Evolutionary conservation across 2,113 vertebrate species (phyloP).

Genomic region (Lynx canadensis): DNA sequence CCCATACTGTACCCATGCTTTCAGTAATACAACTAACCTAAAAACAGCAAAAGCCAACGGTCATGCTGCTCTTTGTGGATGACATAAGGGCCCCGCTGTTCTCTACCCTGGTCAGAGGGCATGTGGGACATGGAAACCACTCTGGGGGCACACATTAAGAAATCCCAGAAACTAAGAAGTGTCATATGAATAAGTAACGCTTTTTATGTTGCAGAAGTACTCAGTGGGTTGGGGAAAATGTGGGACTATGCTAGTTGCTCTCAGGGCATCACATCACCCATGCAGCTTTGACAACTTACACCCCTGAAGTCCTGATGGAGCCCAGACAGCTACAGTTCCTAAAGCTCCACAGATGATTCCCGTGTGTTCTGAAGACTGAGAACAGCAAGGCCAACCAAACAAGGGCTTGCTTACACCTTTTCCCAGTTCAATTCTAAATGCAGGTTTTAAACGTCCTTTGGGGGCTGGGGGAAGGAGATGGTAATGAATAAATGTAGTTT

Average conservation of each 20-base stretch:
- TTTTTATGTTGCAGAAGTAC: neutral
- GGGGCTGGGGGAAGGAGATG: neutral
- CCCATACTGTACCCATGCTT: neutral
- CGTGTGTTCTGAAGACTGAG: neutral
- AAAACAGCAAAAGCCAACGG: neutral
- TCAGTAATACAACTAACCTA: neutral
- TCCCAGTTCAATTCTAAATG: neutral
- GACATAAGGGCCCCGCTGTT: neutral
- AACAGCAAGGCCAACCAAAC: neutral
- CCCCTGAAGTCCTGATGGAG: neutral
- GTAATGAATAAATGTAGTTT: neutral
- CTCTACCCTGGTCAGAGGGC: neutral
- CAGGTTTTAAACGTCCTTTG: neutral
- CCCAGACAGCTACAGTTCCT: neutral
- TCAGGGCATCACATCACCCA: neutral
- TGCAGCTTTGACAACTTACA: neutral
- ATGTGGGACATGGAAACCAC: neutral
- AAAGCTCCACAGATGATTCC: slow-evolving; percentile 16
- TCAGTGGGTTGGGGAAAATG: neutral
- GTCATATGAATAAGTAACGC: neutral
- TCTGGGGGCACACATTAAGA: neutral
- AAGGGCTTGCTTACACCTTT: neutral
- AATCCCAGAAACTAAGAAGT: neutral
- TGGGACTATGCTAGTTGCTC: neutral
- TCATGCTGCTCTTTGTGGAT: neutral